A percentile compares a stretch with the other conserved stretches of the same genome.
phyloP scores from a whole-genome alignment of 30 jellyfish, hydroid and myxozoan genomes.

The Aurelia aurita region DNA sequence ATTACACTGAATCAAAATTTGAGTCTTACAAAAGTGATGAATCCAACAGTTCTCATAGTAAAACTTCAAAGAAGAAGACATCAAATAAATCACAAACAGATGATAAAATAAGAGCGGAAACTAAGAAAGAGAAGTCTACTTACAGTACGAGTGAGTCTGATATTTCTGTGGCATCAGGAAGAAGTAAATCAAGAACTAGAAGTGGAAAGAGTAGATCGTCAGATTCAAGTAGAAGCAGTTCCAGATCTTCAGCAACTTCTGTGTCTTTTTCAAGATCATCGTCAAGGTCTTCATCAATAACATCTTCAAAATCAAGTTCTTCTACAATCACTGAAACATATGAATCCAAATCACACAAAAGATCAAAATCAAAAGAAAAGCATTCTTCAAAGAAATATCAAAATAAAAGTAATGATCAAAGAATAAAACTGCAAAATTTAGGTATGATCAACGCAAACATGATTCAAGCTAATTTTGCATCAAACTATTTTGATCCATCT shows the following conservation, averaged over 20 bases:
- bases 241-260: neutral
- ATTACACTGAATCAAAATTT: constrained; percentile 54
- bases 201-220: neutral
- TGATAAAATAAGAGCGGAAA: neutral
- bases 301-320: constrained; percentile 5
- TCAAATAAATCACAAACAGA: neutral
- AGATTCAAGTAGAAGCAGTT: neutral
- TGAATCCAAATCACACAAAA: neutral
- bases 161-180: neutral
- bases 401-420: neutral
- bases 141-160: too few relatives aligned
- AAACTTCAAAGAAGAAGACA: neutral
- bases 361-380: neutral
- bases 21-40: constrained; percentile 53
- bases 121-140: neutral
- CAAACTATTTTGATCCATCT: constrained; percentile 60
- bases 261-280: constrained; percentile 19
- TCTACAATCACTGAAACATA: neutral
- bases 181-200: constrained; percentile 13
- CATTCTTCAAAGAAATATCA: neutral
- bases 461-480: constrained; percentile 10
- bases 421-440: constrained; percentile 10
- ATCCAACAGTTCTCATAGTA: neutral
- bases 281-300: neutral
- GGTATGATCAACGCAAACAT: constrained; percentile 17